Evolutionary conservation across 2,797 vertebrate genomes (phyloP), one percentile per base, ranked within the genome.

Genomic region (Danio albolineatus): DNA sequence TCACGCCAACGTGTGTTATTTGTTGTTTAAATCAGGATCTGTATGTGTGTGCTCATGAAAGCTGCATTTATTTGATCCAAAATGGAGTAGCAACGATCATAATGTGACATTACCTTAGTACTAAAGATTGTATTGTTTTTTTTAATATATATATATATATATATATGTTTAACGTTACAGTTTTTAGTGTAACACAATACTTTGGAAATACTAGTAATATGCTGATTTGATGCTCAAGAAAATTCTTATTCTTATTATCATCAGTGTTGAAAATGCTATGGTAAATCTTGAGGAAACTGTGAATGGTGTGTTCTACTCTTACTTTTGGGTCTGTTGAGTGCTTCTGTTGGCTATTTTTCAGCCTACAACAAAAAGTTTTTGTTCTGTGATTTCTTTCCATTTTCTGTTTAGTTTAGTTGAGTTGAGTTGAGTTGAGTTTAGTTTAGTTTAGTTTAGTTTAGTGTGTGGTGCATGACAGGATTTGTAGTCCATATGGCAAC

Each of bases 1-100:
- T 28, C 28, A 51, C 21, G 36, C 61, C 54, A 65, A 2, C 60
- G 21, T 74, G 56, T 62, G 53, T 59, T 66, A n/a, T 14, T 80
- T 19, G 3, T 36, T 56, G 71, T 41, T 76, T 67, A 70, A 66
- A 57, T 13, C 10, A 57, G 38, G 9, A 1, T 57, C 10, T 39
- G 59, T 28, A 16, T 49, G 46, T 66, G 7, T 69, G 8, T 48
- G 1, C 46, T 14, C 5, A 51, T 17, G 0, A 28, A 48, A 12
- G 17, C 5, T 36, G 19, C 21, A 67, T 28, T 28, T 16, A 36
- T 67, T 49, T 28, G 7, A 43, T n/a, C 8, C 60, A 41, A n/a
- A 14, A 38, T 4, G 28, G 28, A 28, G 28, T 28, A 28, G n/a
- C 62, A n/a, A 62, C 9, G 6, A 10, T 17, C 10, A 62, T 17